These are phyloP conservation scores for Protonemura montana DNA, from an alignment of 2,888 invertebrate species.

Conservation along the genomic window DNA sequence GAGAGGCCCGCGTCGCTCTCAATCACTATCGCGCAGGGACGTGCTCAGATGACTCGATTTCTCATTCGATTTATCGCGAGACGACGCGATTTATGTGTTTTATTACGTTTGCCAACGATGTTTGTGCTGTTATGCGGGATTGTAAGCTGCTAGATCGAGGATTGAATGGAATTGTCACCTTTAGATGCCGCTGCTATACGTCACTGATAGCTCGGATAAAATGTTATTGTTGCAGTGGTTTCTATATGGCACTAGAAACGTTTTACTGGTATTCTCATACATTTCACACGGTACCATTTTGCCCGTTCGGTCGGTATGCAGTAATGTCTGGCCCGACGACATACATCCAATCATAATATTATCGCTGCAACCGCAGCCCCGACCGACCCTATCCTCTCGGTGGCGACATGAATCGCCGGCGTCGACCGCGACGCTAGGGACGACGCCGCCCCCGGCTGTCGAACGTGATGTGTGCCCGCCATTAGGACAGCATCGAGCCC, in stretches of 20 bases:
- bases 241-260: not conserved
- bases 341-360: not conserved
- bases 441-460: conserved; percentile 37
- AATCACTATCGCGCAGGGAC: not conserved
- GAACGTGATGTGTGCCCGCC: conserved; percentile 46
- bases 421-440: not conserved
- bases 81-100: not conserved
- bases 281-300: too few relatives aligned
- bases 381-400: not conserved
- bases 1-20: not conserved
- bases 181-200: not conserved
- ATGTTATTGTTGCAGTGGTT: not conserved
- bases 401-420: not conserved
- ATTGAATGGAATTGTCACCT: conserved; percentile 3
- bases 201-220: not conserved
- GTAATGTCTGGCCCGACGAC: not conserved
- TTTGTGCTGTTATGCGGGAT: not conserved
- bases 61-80: conserved; percentile 12
- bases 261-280: not conserved
- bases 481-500: conserved; percentile 36
- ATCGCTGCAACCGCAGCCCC: not conserved
- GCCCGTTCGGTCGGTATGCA: too few relatives aligned
- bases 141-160: not conserved
- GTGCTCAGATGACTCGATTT: conserved; percentile 7
- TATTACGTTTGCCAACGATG: not conserved